Evolutionary conservation across 2,888 invertebrate genomes (phyloP), one percentile per base, ranked within the genome.

Genomic region (Eristalinus aeneus): DNA sequence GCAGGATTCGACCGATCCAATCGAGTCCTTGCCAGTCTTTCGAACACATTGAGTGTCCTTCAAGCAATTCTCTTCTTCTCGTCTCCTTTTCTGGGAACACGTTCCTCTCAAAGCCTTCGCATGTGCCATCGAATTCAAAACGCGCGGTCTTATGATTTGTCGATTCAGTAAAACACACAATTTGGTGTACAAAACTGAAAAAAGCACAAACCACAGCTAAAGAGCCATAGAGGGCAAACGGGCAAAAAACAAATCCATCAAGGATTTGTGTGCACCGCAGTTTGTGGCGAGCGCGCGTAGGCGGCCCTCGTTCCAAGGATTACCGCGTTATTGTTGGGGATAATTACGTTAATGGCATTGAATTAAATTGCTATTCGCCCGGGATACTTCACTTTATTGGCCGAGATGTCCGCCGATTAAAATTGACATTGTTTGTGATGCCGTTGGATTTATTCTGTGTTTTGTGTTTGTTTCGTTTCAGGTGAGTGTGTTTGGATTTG

Each of bases 271-370:
- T 16, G 39, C n/a, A 5, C 39, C 39, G n/a, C n/a, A n/a, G n/a
- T n/a, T n/a, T 39, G 12, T 39, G 39, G 12, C 5, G 39, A 39
- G 39, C 46, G 46, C 46, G 46, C 16, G 46, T 46, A 46, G 64
- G 20, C 11, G 39, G 6, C 39, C 6, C 12, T 39, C 63, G 16
- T 12, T 32, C 16, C 34, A 56, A 12, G 31, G 77, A 32, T 71
- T 69, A 56, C 10, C 46, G 39, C 27, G 56, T 39, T 68, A 74
- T 74, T 31, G 56, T 22, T 20, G 4, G 12, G 46, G 58, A 65
- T 65, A 78, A 65, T 72, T 65, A 60, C 56, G 20, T 72, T 63
- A 80, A 80, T 80, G 68, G 39, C 39, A 68, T 61, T 79, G 54
- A 73, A 73, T 68, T 67, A 32, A 73, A 79, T 63, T 72, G 72